Conservation (phyloP, 2,797 vertebrate species). For the Hoplostethus atlanticus region DNA sequence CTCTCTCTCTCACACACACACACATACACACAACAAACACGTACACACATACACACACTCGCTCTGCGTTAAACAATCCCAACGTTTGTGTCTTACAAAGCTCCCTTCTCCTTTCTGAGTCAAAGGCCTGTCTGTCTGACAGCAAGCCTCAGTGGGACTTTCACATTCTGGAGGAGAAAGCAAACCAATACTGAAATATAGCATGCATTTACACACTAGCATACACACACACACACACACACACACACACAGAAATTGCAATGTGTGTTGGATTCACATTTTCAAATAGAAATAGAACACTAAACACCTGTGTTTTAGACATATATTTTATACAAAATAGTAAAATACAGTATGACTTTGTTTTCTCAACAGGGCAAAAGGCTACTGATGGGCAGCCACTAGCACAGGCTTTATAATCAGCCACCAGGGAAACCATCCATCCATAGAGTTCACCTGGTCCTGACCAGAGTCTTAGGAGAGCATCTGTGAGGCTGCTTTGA, state of each 20-base stretch:
- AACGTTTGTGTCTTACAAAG: slow-evolving; percentile 79
- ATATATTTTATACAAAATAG: too few species aligned
- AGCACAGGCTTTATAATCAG: too few species aligned
- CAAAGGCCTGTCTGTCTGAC: slow-evolving; percentile 78
- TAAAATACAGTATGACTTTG: too few species aligned
- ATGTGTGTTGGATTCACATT: slow-evolving; percentile 3
- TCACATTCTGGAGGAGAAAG: slow-evolving; percentile 68
- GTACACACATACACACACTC: slow-evolving; percentile 28
- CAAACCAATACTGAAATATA: slow-evolving; percentile 64
- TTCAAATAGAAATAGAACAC: neutral
- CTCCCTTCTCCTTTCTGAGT: slow-evolving; percentile 68
- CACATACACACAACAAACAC: slow-evolving; percentile 8
- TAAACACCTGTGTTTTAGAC: neutral
- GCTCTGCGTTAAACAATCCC: slow-evolving; percentile 67
- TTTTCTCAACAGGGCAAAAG: too few species aligned
- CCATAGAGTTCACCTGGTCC: too few species aligned
- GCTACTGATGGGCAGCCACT: too few species aligned
- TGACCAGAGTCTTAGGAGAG: too few species aligned
- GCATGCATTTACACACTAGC: slow-evolving; percentile 48
- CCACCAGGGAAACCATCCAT: too few species aligned
- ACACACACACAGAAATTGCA: neutral
- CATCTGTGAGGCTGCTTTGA: too few species aligned
- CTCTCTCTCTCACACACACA: slow-evolving; percentile 37
- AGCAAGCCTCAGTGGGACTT: slow-evolving; percentile 65
- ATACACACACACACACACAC: slow-evolving; percentile 12